phyloP scores from a whole-genome alignment of 1,140 invertebrate genomes.

The Zaprionus ornatus region DNA sequence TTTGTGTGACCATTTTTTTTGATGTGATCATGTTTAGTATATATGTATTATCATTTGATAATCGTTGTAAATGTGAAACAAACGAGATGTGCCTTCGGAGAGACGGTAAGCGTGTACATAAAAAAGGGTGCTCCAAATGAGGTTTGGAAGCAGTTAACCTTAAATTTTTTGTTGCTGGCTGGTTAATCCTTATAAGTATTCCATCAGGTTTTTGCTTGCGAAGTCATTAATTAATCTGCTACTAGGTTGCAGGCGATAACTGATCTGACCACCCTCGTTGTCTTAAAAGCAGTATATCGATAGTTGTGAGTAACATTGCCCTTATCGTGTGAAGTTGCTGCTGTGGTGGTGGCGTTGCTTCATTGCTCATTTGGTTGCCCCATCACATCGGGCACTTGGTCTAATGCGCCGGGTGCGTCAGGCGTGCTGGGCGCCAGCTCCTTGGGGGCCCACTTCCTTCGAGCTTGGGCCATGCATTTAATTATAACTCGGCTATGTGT shows the following conservation, averaged over 20 bases:
- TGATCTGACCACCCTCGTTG: neutral
- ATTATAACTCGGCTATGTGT: slow-evolving; percentile 67
- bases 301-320: neutral
- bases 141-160: too few relatives aligned
- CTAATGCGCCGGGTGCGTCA: slow-evolving; percentile 3
- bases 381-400: slow-evolving; percentile 23
- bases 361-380: slow-evolving; percentile 44
- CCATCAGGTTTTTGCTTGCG: neutral
- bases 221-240: neutral
- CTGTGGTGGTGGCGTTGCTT: neutral
- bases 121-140: too few relatives aligned
- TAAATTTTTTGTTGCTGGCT: too few relatives aligned
- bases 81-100: too few relatives aligned
- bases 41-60: too few relatives aligned
- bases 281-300: slow-evolving; percentile 13
- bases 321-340: neutral
- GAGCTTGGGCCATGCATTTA: slow-evolving; percentile 59
- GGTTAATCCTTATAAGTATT: too few relatives aligned
- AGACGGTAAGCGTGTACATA: too few relatives aligned
- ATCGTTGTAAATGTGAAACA: too few relatives aligned
- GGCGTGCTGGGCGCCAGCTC: neutral
- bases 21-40: too few relatives aligned
- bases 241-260: neutral
- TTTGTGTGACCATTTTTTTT: too few relatives aligned
- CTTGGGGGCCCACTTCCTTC: slow-evolving; percentile 22